Evolutionary conservation across 2,797 vertebrate species (phyloP).

Genomic region (Peromyscus eremicus): DNA sequence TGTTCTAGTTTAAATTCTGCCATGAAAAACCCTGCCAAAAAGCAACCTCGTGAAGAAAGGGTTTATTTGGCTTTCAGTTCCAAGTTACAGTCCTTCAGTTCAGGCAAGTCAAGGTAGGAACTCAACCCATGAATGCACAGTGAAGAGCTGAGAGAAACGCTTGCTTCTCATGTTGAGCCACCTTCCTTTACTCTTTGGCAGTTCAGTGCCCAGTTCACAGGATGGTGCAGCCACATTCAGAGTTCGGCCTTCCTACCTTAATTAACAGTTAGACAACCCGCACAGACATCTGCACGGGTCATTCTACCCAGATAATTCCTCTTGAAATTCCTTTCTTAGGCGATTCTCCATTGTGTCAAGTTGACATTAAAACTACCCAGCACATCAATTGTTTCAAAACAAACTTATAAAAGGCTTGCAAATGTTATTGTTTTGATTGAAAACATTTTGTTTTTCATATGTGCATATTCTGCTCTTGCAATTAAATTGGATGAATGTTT

Average conservation of each 20-base stretch:
- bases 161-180: not conserved
- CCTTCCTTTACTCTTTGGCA: not conserved
- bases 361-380: not conserved
- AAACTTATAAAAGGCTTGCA: not conserved
- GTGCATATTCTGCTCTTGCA: not conserved
- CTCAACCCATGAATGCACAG: not conserved
- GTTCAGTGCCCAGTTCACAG: not conserved
- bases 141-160: not conserved
- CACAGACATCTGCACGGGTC: not conserved
- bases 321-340: not conserved
- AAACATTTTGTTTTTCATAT: not conserved
- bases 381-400: not conserved
- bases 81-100: not conserved
- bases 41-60: not conserved
- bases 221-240: not conserved
- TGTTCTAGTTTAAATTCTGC: not conserved
- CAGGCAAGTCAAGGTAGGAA: not conserved
- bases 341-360: not conserved
- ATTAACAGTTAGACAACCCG: not conserved
- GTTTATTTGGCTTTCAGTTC: not conserved
- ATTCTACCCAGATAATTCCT: not conserved
- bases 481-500: not conserved
- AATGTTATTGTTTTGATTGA: not conserved
- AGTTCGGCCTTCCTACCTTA: not conserved
- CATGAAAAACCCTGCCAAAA: not conserved